Base-by-base conservation (phyloP, 2,113 vertebrate genomes). In the Mola mola region DNA sequence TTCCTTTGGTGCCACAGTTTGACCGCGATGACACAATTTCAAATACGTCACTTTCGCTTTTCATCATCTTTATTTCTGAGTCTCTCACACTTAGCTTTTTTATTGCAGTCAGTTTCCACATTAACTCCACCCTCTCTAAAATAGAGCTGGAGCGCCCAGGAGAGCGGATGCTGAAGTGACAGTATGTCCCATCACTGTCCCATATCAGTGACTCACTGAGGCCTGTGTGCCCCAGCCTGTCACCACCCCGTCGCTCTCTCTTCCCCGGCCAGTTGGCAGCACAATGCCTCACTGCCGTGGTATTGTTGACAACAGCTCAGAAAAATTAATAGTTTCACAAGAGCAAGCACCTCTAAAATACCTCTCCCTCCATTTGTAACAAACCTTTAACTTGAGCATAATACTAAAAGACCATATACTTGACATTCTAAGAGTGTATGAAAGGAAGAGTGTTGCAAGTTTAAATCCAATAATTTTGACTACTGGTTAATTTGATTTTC, bases 171-270 rank as follows among this genome's bases (percentile, higher is more conserved):
- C 78, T 72, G 76, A 84, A 82, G 80, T 86, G 83, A 79, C 53
- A 75, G 70, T 72, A 58, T 87, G 86, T 87, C n/a, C n/a, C 88
- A 89, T 75, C 52, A 1, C 82, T 76, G 81, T 82, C 88, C 81
- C 79, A 67, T 83, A 77, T 79, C 79, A 74, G 79, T 89, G 86
- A 88, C 73, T 90, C 89, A 88, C 72, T 38, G 79, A 84, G 81
- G 79, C 88, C 85, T 15, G 61, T 36, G 70, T 75, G 86, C 81
- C 83, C 82, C 52, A 5, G 81, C 72, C 85, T 88, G 89, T 89
- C 87, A 86, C 43, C 29, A 11, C 43, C 82, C 75, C 84, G 78
- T 88, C 86, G 50, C 76, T 88, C 75, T 87, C 72, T 70, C 52
- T 75, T 49, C 72, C 73, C 25, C 67, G 65, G 72, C 66, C 29